Evolutionary conservation across 2,888 invertebrate genomes (phyloP).

Genomic region (Drosophila quinaria): DNA sequence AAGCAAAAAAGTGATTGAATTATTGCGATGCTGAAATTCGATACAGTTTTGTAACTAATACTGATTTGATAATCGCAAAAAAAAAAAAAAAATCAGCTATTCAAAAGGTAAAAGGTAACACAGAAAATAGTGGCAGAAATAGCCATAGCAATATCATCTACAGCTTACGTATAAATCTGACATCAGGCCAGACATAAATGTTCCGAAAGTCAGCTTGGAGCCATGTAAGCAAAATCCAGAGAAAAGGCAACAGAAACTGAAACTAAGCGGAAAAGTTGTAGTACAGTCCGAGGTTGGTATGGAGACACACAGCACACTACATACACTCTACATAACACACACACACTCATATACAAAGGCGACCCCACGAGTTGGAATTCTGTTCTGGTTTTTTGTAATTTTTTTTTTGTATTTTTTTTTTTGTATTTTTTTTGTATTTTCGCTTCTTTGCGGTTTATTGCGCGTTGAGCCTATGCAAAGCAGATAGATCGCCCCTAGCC

Average conservation of each 20-base stretch:
- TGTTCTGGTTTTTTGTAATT: slow-evolving; percentile 24
- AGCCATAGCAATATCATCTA: slow-evolving; percentile 8
- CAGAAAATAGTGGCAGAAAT: background rate
- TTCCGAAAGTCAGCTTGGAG: slow-evolving; percentile 39
- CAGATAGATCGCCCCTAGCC: slow-evolving; percentile 44
- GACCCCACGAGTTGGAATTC: slow-evolving; percentile 34
- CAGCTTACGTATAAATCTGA: slow-evolving; percentile 32
- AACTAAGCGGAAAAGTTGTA: slow-evolving; percentile 26
- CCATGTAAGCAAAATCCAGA: slow-evolving; percentile 19
- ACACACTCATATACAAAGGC: slow-evolving; percentile 19
- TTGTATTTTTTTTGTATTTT: too few species aligned
- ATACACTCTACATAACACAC: slow-evolving; percentile 6
- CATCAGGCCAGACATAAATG: slow-evolving; percentile 29
- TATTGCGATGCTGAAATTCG: slow-evolving; percentile 5
- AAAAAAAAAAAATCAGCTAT: slow-evolving; percentile 4
- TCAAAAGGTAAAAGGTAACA: slow-evolving; percentile 3
- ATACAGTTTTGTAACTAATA: slow-evolving; percentile 3
- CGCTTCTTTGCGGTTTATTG: slow-evolving; percentile 48
- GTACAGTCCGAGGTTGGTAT: slow-evolving; percentile 39
- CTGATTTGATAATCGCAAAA: slow-evolving; percentile 23
- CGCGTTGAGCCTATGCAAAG: slow-evolving; percentile 56
- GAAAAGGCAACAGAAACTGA: background rate
- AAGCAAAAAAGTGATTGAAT: slow-evolving; percentile 12
- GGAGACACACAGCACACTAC: slow-evolving; percentile 32
- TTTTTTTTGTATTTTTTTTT: background rate